phyloP scores from a whole-genome alignment of 2,888 invertebrate species.

The Pristionchus mayeri region DNA sequence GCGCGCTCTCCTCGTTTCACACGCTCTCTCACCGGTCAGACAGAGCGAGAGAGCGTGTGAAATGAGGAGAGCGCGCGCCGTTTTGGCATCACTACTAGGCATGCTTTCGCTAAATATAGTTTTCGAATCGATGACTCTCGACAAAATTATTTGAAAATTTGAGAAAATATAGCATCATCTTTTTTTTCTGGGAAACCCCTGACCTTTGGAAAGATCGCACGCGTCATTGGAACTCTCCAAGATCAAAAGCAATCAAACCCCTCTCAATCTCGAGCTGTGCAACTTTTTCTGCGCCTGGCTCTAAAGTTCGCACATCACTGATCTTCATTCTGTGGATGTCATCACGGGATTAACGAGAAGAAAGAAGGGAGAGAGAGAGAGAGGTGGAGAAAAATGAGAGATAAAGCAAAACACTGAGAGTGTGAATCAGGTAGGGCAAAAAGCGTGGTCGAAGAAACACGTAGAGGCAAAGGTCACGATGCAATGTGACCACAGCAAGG shows the following conservation, averaged over 20 bases:
- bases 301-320: conserved; percentile 40
- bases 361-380: not conserved
- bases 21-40: too few relatives aligned
- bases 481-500: not conserved
- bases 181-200: not conserved
- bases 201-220: not conserved
- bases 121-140: too few relatives aligned
- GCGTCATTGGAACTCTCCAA: not conserved
- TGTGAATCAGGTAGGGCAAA: conserved; percentile 23
- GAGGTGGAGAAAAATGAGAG: not conserved
- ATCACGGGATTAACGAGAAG: not conserved
- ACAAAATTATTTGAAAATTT: too few relatives aligned
- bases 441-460: not conserved
- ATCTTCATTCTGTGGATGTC: not conserved
- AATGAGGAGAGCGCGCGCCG: too few relatives aligned
- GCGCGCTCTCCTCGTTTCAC: too few relatives aligned
- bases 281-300: not conserved
- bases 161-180: too few relatives aligned
- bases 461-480: not conserved
- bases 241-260: conserved; percentile 24
- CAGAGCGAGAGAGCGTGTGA: too few relatives aligned
- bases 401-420: too few relatives aligned
- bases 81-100: too few relatives aligned
- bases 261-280: conserved; percentile 9
- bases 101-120: too few relatives aligned